Evolutionary conservation across 2,888 invertebrate species (phyloP).

Genomic region (Drosophila maculinotata): DNA sequence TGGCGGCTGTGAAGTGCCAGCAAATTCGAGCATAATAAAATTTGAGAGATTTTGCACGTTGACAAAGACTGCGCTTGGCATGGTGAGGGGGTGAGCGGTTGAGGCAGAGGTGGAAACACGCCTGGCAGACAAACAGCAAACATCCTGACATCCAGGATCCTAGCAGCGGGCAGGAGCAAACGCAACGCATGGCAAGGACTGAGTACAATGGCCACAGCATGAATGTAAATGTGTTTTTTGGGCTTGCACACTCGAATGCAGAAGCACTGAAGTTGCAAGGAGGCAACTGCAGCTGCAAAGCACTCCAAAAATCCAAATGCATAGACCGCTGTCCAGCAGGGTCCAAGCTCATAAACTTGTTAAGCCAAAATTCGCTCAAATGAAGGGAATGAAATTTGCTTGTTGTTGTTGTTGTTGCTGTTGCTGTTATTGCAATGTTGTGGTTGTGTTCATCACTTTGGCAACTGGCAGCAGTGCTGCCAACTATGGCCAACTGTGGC

Average conservation of each 20-base stretch:
- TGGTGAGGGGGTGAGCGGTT: slow-evolving; percentile 2
- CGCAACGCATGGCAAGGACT: slow-evolving; percentile 29
- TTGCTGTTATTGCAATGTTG: slow-evolving; percentile 14
- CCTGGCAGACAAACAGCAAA: slow-evolving; percentile 23
- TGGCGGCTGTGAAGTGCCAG: slow-evolving; percentile 45
- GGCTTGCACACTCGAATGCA: slow-evolving; percentile 46
- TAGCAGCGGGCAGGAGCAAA: neutral
- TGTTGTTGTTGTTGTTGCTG: slow-evolving; percentile 32
- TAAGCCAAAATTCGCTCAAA: slow-evolving; percentile 60
- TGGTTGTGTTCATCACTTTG: slow-evolving; percentile 65
- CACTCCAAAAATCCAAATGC: slow-evolving; percentile 55
- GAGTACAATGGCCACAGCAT: slow-evolving; percentile 54
- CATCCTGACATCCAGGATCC: slow-evolving; percentile 34
- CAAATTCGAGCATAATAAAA: slow-evolving; percentile 73
- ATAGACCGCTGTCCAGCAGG: slow-evolving; percentile 31
- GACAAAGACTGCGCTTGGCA: slow-evolving; percentile 45
- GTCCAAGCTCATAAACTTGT: slow-evolving; percentile 66
- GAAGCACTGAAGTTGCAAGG: slow-evolving; percentile 23
- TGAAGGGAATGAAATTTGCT: slow-evolving; percentile 38
- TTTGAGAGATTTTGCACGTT: slow-evolving; percentile 69
- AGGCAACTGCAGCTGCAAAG: slow-evolving; percentile 6
- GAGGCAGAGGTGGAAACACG: slow-evolving; percentile 10
- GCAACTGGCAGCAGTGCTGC: slow-evolving; percentile 24
- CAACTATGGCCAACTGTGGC: too few relatives aligned
- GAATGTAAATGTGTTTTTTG: slow-evolving; percentile 54